Evolutionary conservation across 37 sponge, comb jelly and placozoan genomes (phyloP).

Genomic region (Lycopodina hypogea): DNA sequence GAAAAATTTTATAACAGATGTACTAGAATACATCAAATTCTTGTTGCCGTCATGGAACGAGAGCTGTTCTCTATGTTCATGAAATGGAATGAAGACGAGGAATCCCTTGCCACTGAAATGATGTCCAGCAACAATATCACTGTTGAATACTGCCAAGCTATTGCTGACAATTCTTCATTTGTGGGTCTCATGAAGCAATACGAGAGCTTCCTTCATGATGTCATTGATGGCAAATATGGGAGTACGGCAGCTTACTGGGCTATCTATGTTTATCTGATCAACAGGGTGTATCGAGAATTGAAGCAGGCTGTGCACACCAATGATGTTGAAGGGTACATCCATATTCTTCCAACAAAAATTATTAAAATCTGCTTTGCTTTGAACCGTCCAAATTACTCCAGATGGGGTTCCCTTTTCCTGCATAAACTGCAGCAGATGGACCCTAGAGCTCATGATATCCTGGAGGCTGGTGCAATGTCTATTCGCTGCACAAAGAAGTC

Average conservation of each 20-base stretch:
- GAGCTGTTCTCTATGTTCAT: no score
- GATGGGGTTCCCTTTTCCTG: background rate
- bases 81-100: no score
- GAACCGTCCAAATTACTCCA: background rate
- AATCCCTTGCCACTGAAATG: no score
- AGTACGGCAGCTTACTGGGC: background rate
- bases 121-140: no score
- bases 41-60: no score
- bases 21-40: no score
- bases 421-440: no score
- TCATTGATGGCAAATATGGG: background rate
- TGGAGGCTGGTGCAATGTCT: background rate
- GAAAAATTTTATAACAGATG: no score
- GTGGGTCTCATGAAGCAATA: no score
- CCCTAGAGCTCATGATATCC: background rate
- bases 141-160: no score
- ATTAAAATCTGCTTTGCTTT: background rate
- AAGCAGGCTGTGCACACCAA: background rate
- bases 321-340: conserved; percentile 2
- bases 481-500: conserved; percentile 4
- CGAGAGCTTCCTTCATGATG: no score
- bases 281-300: background rate
- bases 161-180: no score
- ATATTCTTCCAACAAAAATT: background rate
- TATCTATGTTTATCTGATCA: background rate